Evolutionary conservation across 1,140 invertebrate genomes (phyloP).

Genomic region (Andrena cerasifolii): DNA sequence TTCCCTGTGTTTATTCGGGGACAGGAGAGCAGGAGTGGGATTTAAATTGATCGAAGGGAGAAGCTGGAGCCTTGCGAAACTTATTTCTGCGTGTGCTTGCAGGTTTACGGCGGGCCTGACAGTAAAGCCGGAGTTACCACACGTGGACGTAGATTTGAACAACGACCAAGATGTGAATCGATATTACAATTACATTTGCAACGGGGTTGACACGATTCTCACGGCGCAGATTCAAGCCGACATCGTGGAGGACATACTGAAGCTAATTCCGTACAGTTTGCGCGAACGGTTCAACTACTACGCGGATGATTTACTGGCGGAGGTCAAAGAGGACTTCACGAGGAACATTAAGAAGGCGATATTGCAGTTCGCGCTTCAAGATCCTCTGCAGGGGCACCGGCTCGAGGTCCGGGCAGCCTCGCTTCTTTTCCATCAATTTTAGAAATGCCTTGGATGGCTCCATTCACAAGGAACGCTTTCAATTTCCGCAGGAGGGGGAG

Average conservation of each 20-base stretch:
- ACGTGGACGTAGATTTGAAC: conserved; percentile 50
- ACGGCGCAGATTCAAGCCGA: conserved; percentile 89
- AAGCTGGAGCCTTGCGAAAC: too few species aligned
- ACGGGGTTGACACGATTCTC: conserved; percentile 94
- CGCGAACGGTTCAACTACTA: conserved; percentile 84
- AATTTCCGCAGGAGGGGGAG: background rate
- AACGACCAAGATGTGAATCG: conserved; percentile 88
- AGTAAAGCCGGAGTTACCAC: conserved; percentile 79
- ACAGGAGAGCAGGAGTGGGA: background rate
- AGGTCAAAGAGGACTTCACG: conserved; percentile 91
- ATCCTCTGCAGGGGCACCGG: conserved; percentile 80
- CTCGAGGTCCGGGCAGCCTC: conserved; percentile 12
- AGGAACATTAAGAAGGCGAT: conserved; percentile 93
- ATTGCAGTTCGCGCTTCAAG: conserved; percentile 92
- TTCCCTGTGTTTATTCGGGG: background rate
- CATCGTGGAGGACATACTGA: conserved; percentile 83
- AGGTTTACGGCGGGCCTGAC: conserved; percentile 90
- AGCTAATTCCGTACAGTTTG: conserved; percentile 81
- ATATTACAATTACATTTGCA: conserved; percentile 94
- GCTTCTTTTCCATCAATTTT: background rate
- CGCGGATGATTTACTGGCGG: conserved; percentile 84
- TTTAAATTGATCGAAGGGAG: too few species aligned
- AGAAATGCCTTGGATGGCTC: too few species aligned
- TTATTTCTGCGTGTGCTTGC: background rate
- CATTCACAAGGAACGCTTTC: too few species aligned